Evolutionary conservation across 2,888 invertebrate genomes (phyloP).

Genomic region (Phyllotreta striolata): DNA sequence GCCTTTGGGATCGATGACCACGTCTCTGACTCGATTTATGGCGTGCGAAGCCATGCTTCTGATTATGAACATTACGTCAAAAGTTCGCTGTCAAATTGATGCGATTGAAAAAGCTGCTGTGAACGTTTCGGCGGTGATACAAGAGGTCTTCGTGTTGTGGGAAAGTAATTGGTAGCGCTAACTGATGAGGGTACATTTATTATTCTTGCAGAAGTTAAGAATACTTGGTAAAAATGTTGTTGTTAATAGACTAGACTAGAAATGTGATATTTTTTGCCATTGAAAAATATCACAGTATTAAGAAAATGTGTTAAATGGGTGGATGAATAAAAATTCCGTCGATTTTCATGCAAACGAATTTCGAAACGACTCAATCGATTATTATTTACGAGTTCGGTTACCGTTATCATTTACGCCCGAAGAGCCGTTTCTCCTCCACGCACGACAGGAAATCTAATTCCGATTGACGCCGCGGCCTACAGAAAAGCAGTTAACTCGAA

Average conservation of each 20-base stretch:
- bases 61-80: slow-evolving; percentile 20
- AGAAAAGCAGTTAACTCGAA: slow-evolving; percentile 45
- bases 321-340: too few species aligned
- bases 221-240: too few species aligned
- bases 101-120: background rate
- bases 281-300: too few species aligned
- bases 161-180: slow-evolving; percentile 53
- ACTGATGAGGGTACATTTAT: slow-evolving; percentile 50
- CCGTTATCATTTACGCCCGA: slow-evolving; percentile 42
- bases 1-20: slow-evolving; percentile 86
- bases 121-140: slow-evolving; percentile 16
- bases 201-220: too few species aligned
- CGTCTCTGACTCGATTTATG: slow-evolving; percentile 66
- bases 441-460: slow-evolving; percentile 48
- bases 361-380: slow-evolving; percentile 5
- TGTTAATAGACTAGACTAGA: too few species aligned
- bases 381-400: slow-evolving; percentile 43
- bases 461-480: slow-evolving; percentile 49
- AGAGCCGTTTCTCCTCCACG: slow-evolving; percentile 45
- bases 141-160: too few species aligned
- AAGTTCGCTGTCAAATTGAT: background rate
- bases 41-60: slow-evolving; percentile 46
- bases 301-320: too few species aligned
- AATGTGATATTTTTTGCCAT: too few species aligned
- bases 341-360: too few species aligned